Conservation (phyloP, 2,888 invertebrate species). For the Schrankia costaestrigalis region DNA sequence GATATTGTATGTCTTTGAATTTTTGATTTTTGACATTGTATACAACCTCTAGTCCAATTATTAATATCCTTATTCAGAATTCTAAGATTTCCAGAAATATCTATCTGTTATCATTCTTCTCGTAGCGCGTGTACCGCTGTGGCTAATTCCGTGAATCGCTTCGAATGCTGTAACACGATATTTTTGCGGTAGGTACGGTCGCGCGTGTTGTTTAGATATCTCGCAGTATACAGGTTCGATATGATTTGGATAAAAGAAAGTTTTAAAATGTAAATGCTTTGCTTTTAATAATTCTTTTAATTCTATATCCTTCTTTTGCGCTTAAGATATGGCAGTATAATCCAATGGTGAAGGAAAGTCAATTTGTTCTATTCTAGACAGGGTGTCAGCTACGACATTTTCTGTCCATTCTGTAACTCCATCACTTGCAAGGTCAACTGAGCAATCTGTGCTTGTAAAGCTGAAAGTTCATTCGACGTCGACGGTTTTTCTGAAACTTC, state of each 20-base stretch:
- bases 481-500: too few species aligned
- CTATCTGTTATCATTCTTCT: neutral
- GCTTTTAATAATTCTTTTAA: neutral
- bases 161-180: too few species aligned
- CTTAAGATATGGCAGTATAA: neutral
- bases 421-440: neutral
- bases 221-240: too few species aligned
- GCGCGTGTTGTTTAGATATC: too few species aligned
- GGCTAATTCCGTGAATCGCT: neutral
- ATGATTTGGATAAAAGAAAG: too few species aligned
- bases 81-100: neutral
- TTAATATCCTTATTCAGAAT: constrained; percentile 1
- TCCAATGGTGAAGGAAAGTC: neutral
- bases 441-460: neutral
- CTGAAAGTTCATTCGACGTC: too few species aligned
- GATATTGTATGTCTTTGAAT: neutral
- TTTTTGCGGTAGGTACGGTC: too few species aligned
- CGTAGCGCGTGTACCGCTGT: neutral
- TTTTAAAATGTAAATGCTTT: neutral
- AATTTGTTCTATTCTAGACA: neutral
- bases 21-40: neutral
- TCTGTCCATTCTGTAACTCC: neutral
- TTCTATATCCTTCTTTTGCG: neutral
- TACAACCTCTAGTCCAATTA: neutral
- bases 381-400: neutral